These are phyloP conservation scores for Festucalex cinctus DNA, from an alignment of 2,113 vertebrate species.

Conservation along the genomic window DNA sequence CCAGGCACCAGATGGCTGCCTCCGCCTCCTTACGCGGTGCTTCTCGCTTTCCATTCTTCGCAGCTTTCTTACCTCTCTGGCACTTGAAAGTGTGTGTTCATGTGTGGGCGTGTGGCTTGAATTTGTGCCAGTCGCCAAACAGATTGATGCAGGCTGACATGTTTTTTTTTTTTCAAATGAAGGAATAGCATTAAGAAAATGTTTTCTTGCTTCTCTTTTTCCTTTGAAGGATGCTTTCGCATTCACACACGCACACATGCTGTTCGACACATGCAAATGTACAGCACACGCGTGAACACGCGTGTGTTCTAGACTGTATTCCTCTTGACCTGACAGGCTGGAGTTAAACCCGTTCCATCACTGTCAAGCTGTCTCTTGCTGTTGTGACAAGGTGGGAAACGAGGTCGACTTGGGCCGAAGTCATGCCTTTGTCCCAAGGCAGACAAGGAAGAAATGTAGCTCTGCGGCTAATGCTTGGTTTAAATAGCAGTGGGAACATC, in stretches of 20 bases:
- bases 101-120: slow-evolving; percentile 50
- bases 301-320: slow-evolving; percentile 11
- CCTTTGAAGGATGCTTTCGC: slow-evolving; percentile 52
- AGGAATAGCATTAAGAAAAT: slow-evolving; percentile 33
- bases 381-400: slow-evolving; percentile 48
- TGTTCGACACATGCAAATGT: slow-evolving; percentile 9
- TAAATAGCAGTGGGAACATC: slow-evolving; percentile 42
- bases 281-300: slow-evolving; percentile 5
- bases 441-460: slow-evolving; percentile 42
- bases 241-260: slow-evolving; percentile 5
- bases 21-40: slow-evolving; percentile 33
- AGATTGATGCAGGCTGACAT: slow-evolving; percentile 64
- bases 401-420: slow-evolving; percentile 42
- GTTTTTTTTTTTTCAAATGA: slow-evolving; percentile 39
- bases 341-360: slow-evolving; percentile 41
- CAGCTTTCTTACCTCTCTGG: slow-evolving; percentile 54
- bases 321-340: slow-evolving; percentile 33
- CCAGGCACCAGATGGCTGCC: slow-evolving; percentile 62
- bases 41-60: slow-evolving; percentile 58
- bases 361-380: slow-evolving; percentile 32
- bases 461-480: slow-evolving; percentile 47
- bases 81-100: slow-evolving; percentile 10
- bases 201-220: slow-evolving; percentile 16
- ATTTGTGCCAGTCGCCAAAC: slow-evolving; percentile 59
- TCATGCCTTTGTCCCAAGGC: slow-evolving; percentile 39